These are phyloP conservation scores for Dicranocentrus wangi DNA, from an alignment of 2,888 invertebrate species.

Conservation along the genomic window DNA sequence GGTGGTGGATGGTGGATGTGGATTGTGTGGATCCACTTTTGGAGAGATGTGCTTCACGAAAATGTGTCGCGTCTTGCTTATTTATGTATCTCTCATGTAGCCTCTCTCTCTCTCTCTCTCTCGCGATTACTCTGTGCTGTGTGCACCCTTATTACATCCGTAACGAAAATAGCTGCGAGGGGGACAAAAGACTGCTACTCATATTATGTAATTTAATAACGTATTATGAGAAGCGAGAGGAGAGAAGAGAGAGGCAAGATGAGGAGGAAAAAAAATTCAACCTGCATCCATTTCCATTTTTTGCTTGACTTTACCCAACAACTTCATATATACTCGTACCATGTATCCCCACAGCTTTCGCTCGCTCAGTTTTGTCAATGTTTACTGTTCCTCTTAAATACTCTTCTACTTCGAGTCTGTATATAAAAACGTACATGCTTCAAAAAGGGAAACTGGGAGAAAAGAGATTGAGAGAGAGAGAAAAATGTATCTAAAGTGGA, in stretches of 20 bases:
- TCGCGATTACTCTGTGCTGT: background rate
- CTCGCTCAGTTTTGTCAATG: background rate
- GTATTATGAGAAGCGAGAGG: constrained; percentile 53
- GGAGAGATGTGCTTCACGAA: background rate
- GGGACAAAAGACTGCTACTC: constrained; percentile 47
- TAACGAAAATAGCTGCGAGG: constrained; percentile 53
- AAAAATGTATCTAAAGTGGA: too few relatives aligned
- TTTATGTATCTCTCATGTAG: constrained; percentile 49
- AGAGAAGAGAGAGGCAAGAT: constrained; percentile 15
- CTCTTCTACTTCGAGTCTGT: background rate
- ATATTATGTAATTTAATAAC: constrained; percentile 63
- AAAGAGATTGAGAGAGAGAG: too few relatives aligned
- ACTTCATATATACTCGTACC: constrained; percentile 2
- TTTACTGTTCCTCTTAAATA: constrained; percentile 33
- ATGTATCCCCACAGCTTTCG: background rate
- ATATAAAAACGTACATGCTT: background rate
- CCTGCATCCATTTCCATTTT: constrained; percentile 13
- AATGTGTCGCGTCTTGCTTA: constrained; percentile 30
- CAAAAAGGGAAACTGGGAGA: background rate
- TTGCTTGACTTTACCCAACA: constrained; percentile 32
- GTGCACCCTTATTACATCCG: constrained; percentile 35
- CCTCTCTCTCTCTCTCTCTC: constrained; percentile 7
- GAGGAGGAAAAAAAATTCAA: constrained; percentile 11
- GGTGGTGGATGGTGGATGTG: background rate
- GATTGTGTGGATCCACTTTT: background rate